These are phyloP conservation scores for Eufriesea mexicana DNA, from an alignment of 1,140 invertebrate species.

Conservation along the genomic window DNA sequence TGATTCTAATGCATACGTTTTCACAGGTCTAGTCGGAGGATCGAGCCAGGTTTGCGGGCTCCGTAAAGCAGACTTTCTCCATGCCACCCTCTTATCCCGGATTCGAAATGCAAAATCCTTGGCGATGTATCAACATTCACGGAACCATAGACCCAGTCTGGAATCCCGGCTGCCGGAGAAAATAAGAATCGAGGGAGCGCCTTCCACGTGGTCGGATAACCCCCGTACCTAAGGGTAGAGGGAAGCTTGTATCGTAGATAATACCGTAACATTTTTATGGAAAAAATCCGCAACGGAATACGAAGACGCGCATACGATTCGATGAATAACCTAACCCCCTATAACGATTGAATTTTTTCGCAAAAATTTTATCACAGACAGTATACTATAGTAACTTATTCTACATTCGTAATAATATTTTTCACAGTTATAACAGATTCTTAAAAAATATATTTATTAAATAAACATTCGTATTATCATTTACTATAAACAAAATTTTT, in stretches of 20 bases:
- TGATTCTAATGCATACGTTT: not conserved
- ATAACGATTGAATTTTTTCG: not conserved
- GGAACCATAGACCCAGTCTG: constrained; percentile 15
- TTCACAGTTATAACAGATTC: no score
- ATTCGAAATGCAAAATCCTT: constrained; percentile 46
- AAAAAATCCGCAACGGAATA: constrained; percentile 12
- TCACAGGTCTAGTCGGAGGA: not conserved
- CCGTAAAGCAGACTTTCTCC: constrained; percentile 12
- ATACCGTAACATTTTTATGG: constrained; percentile 53
- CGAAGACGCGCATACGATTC: constrained; percentile 72
- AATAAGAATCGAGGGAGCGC: constrained; percentile 28
- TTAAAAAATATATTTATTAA: no score
- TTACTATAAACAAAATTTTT: no score
- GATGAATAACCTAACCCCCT: constrained; percentile 74
- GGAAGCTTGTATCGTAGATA: constrained; percentile 60
- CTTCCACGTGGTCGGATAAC: constrained; percentile 20
- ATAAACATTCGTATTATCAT: no score
- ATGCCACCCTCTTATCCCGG: constrained; percentile 32
- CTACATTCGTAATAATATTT: no score
- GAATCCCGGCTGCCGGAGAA: constrained; percentile 10
- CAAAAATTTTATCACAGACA: no score
- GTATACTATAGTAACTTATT: no score
- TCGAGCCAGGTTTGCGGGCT: not conserved
- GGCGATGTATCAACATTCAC: constrained; percentile 43
- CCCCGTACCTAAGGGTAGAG: constrained; percentile 23